Conservation (phyloP, 2,888 invertebrate species). For the Acanthoscelides obtectus region DNA sequence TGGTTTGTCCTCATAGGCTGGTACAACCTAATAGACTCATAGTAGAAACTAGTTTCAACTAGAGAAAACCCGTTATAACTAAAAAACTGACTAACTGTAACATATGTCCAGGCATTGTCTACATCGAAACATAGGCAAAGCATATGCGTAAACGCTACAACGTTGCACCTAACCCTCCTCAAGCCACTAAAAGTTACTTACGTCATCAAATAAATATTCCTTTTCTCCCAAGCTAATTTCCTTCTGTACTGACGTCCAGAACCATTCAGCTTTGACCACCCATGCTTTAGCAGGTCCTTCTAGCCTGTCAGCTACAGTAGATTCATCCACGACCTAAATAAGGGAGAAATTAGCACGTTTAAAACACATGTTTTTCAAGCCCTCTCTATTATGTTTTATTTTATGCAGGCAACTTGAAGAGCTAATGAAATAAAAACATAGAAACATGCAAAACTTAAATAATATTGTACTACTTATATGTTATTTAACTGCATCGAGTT, state of each 20-base stretch:
- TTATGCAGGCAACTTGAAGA: background rate
- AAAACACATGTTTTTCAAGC: constrained; percentile 8
- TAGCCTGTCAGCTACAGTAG: constrained; percentile 63
- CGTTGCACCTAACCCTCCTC: too few species aligned
- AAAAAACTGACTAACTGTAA: too few species aligned
- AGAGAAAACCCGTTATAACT: too few species aligned
- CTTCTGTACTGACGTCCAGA: constrained; percentile 97
- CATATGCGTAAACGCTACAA: too few species aligned
- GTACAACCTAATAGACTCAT: too few species aligned
- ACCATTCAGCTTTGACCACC: constrained; percentile 92
- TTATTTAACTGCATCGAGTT: background rate
- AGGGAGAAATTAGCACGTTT: constrained; percentile 28
- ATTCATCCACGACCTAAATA: constrained; percentile 79
- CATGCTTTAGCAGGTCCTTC: constrained; percentile 61
- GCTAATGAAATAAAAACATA: background rate
- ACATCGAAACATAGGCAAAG: too few species aligned
- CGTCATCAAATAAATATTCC: constrained; percentile 83
- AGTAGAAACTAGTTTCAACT: too few species aligned
- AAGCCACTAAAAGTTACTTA: constrained; percentile 9
- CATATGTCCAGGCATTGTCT: too few species aligned
- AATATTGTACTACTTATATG: background rate
- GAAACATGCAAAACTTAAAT: constrained; percentile 2
- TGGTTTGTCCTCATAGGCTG: too few species aligned
- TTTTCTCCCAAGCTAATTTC: constrained; percentile 88
- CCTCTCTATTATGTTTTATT: background rate